Conservation (phyloP, 2,797 vertebrate species). For the Rhinoraja longicauda region DNA sequence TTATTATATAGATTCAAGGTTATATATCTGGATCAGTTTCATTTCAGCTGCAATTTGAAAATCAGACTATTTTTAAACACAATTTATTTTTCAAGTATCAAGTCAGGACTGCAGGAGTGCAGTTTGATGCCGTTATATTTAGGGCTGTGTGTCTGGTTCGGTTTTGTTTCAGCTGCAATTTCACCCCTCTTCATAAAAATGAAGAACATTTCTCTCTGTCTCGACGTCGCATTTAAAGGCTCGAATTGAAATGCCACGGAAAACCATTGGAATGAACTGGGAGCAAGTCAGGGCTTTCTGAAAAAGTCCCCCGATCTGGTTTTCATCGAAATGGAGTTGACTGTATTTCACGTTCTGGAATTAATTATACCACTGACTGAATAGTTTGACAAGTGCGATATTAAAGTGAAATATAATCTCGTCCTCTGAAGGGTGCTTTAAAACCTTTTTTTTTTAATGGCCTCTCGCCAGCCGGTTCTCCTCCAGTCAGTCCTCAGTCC, state of each 20-base stretch:
- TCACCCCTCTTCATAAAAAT: neutral
- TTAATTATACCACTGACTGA: slow-evolving; percentile 31
- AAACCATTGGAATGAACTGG: slow-evolving; percentile 35
- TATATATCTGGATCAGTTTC: neutral
- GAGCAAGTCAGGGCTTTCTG: slow-evolving; percentile 13
- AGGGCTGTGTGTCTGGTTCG: neutral
- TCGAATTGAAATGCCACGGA: neutral
- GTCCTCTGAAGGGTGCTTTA: slow-evolving; percentile 29
- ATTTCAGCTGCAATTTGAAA: neutral
- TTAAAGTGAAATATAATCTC: slow-evolving; percentile 36
- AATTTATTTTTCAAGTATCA: neutral
- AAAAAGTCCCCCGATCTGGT: neutral
- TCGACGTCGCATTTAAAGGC: neutral
- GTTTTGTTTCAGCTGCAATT: neutral
- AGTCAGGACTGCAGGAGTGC: too few relatives aligned
- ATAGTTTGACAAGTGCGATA: slow-evolving; percentile 36
- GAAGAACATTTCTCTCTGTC: slow-evolving; percentile 2
- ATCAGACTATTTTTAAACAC: neutral
- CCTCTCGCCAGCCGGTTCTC: neutral
- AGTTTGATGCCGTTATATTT: too few relatives aligned
- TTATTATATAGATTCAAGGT: too few relatives aligned
- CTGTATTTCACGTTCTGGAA: slow-evolving; percentile 35
- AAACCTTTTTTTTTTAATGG: slow-evolving; percentile 18
- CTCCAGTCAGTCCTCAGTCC: neutral
- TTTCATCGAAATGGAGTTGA: slow-evolving; percentile 27